These are phyloP conservation scores for Parnassius orleans DNA, from an alignment of 2,888 invertebrate species.

Conservation along the genomic window DNA sequence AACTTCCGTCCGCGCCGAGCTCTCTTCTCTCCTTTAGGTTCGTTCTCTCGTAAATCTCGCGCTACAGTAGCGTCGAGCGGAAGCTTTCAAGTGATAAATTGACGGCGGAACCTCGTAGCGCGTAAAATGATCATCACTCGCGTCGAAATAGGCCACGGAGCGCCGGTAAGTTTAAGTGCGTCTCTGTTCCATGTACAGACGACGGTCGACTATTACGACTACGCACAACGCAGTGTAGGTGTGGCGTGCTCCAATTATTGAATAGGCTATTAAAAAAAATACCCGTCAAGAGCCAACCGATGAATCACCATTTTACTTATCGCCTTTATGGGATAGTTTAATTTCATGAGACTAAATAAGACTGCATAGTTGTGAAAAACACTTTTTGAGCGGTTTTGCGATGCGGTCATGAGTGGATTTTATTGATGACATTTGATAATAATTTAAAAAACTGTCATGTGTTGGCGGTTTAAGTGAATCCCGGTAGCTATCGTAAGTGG, in stretches of 20 bases:
- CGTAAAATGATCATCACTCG: slow-evolving; percentile 71
- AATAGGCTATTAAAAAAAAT: slow-evolving; percentile 21
- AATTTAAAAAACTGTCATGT: no score
- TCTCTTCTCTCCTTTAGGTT: slow-evolving; percentile 18
- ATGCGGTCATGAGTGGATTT: no score
- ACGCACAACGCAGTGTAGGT: slow-evolving; percentile 34
- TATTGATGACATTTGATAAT: no score
- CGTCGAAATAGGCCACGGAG: slow-evolving; percentile 51
- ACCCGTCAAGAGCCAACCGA: slow-evolving; percentile 17
- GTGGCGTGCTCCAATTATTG: slow-evolving; percentile 37
- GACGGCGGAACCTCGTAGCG: slow-evolving; percentile 73
- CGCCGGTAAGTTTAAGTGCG: slow-evolving; percentile 48
- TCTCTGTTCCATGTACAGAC: slow-evolving; percentile 42
- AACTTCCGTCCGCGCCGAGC: slow-evolving; percentile 5
- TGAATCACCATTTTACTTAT: slow-evolving; percentile 15
- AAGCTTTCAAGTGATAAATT: slow-evolving; percentile 79
- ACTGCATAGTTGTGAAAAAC: no score
- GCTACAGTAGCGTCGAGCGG: slow-evolving; percentile 59
- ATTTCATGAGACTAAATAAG: no score
- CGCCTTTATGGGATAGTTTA: neutral
- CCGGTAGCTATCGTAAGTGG: no score
- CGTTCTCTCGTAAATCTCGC: slow-evolving; percentile 38
- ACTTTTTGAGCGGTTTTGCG: no score
- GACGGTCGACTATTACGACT: slow-evolving; percentile 30
- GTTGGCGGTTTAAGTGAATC: no score